Evolutionary conservation across 2,888 invertebrate genomes (phyloP), one percentile per base, ranked within the genome.

Genomic region (Apotomis turbidana): DNA sequence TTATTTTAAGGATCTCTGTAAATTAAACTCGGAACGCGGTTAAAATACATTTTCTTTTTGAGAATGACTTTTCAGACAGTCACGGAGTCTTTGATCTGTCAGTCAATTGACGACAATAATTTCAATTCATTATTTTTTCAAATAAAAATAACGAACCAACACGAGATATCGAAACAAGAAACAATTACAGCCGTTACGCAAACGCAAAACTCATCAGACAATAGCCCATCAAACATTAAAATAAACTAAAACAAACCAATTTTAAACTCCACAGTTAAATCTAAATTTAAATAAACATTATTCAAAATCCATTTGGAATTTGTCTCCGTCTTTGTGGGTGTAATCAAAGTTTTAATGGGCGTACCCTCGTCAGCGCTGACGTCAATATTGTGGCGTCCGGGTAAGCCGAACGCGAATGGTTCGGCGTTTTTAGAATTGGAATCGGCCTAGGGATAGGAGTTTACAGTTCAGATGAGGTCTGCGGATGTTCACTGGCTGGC

Each of bases 251-350:
- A 71, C 67, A 61, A 67, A 67, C 71, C 67, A 71, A 71, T 71
- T 71, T 71, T 61, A 67, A 71, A 67, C 67, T 67, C 38, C 27
- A 61, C 13, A 69, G 13, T 54, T 44, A 55, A 71, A 67, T 55
- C 61, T 49, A 55, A 67, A 67, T 71, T 71, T 71, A 71, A 71
- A 71, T 71, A 71, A 71, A 71, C 67, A 71, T 71, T 71, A 71
- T 71, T 67, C 71, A 71, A 71, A 71, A 71, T 67, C 71, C 71
- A 71, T 71, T 71, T 38, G 55, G 71, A 55, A 71, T 71, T 71
- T 67, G 71, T 71, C 71, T 67, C 61, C 64, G 62, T 46, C 60
- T 60, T 46, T 55, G 54, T 71, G 58, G 59, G 61, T 36, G 67
- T 67, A 67, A 71, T 71, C 71, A 61, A 71, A 71, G 61, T 71